Evolutionary conservation across 2,797 vertebrate genomes (phyloP).

Genomic region (Rhadinocentrus ornatus): DNA sequence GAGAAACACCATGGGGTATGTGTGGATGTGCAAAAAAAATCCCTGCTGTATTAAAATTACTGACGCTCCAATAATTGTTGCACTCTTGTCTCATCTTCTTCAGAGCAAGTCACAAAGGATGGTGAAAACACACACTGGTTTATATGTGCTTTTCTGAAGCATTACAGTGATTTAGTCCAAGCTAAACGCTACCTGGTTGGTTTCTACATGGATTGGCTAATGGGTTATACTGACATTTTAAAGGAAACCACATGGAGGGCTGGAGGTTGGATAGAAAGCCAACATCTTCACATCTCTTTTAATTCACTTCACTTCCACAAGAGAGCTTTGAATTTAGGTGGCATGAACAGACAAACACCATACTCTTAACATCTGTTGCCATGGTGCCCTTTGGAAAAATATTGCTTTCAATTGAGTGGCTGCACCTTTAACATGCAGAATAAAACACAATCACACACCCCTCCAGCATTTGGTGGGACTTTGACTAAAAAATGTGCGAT

Average conservation of each 20-base stretch:
- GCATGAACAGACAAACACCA: conserved; percentile 11
- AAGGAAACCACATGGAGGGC: background rate
- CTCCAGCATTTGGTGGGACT: conserved; percentile 34
- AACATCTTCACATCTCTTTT: conserved; percentile 11
- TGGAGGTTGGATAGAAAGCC: background rate
- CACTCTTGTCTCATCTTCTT: conserved; percentile 6
- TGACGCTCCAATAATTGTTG: conserved; percentile 12
- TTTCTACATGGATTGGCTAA: conserved; percentile 1
- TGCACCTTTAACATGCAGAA: conserved; percentile 31
- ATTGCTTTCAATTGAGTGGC: conserved; percentile 51
- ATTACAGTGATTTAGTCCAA: background rate
- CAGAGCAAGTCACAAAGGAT: background rate
- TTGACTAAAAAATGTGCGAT: conserved; percentile 28
- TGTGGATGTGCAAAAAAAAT: conserved; percentile 4
- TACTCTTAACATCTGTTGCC: conserved; percentile 63
- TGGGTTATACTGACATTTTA: conserved; percentile 8
- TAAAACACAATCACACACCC: conserved; percentile 16
- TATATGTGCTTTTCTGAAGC: background rate
- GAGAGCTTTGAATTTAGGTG: background rate
- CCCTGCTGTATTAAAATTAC: conserved; percentile 10
- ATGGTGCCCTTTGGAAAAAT: conserved; percentile 59
- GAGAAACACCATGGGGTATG: conserved; percentile 1
- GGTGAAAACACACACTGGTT: background rate
- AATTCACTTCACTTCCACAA: conserved; percentile 4
- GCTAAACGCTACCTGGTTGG: background rate